Base-by-base conservation (phyloP, 2,888 invertebrate genomes). In the Hyalella azteca region DNA sequence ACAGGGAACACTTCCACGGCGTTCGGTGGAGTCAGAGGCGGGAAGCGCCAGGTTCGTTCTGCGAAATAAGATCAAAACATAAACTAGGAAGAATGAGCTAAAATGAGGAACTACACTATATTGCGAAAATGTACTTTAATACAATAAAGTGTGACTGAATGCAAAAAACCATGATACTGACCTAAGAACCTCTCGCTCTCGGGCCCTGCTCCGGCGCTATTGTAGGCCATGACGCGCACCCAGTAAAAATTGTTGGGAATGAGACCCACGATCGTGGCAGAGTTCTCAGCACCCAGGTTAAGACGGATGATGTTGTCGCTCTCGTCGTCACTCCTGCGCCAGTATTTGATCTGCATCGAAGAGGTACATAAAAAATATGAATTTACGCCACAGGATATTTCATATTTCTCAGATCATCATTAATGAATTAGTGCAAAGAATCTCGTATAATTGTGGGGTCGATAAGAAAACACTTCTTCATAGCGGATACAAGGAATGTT, bases 181-280 rank as follows among this genome's bases (percentile, higher is more conserved):
- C 92, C 92, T 84, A 94, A 89, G 87, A 91, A 95, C 59, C 94
- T 91, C 90, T 97, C 96, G 89, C 96, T 96, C 88, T 97, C 97
- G 0, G 96, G 95, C 3, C 97, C 97, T 88, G 96, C 96, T 1
- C 98, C 98, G 3, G 97, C 98, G 0, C 94, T 92, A 89, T 98
- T 98, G 87, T 95, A 97, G 0, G 95, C 97, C 95, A 97, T 97
- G 1, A 95, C 94, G 90, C 96, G 95, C 0, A 98, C 95, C 86
- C 91, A 93, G 89, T 98, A 98, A 87, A 96, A 94, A 0, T 94
- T 96, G 87, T 97, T 94, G 0, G 97, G 95, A 86, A 94, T 93
- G 76, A 98, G 89, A 85, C 97, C 98, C 15, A 98, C 96, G 86
- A 98, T 94, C 2, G 96, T 90, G 0, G 97, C 95, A 93, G 94